A percentile compares a stretch with the other conserved stretches of the same genome.
Evolutionary conservation across 2,888 invertebrate genomes (phyloP).

Genomic region (Acronicta alni): DNA sequence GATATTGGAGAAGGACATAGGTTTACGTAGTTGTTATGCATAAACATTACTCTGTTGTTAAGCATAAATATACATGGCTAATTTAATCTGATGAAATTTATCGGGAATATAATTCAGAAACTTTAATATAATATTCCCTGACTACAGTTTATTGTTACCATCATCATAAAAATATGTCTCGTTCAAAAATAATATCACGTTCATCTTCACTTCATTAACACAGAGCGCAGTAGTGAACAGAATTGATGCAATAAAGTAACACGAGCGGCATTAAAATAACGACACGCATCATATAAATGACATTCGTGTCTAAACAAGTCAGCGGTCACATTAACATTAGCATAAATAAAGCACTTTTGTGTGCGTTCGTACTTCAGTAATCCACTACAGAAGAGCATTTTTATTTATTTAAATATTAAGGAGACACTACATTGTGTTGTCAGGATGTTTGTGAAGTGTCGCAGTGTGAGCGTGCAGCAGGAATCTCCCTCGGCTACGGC

Average conservation of each 20-base stretch:
- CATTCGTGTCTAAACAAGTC: conserved; percentile 70
- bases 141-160: conserved; percentile 14
- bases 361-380: conserved; percentile 53
- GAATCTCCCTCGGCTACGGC: conserved; percentile 66
- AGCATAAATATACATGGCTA: too few relatives aligned
- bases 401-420: conserved; percentile 31
- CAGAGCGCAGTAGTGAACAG: conserved; percentile 45
- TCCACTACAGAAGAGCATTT: conserved; percentile 30
- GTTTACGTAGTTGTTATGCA: too few relatives aligned
- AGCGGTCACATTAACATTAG: conserved; percentile 67
- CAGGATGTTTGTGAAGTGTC: conserved; percentile 49
- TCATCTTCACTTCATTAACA: conserved; percentile 54
- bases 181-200: conserved; percentile 49
- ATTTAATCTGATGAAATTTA: not conserved
- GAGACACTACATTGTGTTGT: conserved; percentile 32
- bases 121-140: not conserved
- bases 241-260: conserved; percentile 59
- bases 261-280: conserved; percentile 68
- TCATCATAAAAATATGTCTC: conserved; percentile 37
- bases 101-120: not conserved
- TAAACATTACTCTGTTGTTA: too few relatives aligned
- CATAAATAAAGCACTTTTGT: conserved; percentile 68
- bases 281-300: conserved; percentile 71
- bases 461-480: conserved; percentile 57
- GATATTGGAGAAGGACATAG: too few relatives aligned